These are phyloP conservation scores for Prunella strophiata DNA, from an alignment of 2,797 vertebrate species.

Conservation along the genomic window DNA sequence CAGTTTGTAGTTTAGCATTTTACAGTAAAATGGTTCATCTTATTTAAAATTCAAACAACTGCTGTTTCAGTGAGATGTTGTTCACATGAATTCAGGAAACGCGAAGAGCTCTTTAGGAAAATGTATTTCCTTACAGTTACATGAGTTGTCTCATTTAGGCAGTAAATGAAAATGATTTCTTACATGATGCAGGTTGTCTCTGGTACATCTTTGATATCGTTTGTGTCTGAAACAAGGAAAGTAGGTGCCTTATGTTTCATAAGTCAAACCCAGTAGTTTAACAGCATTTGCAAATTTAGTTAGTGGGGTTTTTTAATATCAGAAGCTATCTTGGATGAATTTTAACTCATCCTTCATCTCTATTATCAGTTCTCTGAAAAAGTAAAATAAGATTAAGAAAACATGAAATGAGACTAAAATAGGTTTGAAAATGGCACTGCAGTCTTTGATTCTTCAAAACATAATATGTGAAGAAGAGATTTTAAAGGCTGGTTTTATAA, in stretches of 20 bases:
- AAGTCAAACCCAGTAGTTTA: background rate
- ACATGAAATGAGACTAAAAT: background rate
- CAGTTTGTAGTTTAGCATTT: background rate
- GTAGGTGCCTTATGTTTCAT: background rate
- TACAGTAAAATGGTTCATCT: background rate
- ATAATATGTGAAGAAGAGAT: background rate
- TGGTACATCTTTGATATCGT: background rate
- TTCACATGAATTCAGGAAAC: background rate
- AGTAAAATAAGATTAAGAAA: background rate
- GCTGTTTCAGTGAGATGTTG: background rate
- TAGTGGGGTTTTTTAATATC: background rate
- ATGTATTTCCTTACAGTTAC: background rate
- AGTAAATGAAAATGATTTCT: background rate
- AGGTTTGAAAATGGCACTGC: background rate
- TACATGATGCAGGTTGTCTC: background rate
- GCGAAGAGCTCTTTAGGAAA: background rate
- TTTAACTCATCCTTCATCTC: background rate
- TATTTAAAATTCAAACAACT: background rate
- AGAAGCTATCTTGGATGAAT: background rate
- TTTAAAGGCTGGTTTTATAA: background rate
- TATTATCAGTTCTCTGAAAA: background rate
- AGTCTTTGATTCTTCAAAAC: background rate
- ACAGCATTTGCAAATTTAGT: background rate
- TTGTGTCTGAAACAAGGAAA: background rate
- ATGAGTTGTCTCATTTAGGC: background rate